A percentile compares a stretch with the other conserved stretches of the same genome.
Evolutionary conservation across 1,140 invertebrate species (phyloP).

Genomic region (Eupristina koningsbergeri): DNA sequence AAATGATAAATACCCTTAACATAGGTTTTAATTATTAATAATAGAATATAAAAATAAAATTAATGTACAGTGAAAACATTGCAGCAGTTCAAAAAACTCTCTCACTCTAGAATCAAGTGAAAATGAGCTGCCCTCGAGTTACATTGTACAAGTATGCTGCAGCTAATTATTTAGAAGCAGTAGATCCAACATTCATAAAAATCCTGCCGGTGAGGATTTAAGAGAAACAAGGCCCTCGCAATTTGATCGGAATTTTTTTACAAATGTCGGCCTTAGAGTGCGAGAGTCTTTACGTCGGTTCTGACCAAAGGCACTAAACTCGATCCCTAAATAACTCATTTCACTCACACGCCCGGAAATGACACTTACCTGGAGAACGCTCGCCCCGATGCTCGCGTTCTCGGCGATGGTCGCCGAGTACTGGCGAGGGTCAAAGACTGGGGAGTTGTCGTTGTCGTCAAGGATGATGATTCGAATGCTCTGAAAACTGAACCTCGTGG

Average conservation of each 20-base stretch:
- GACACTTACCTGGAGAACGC: conserved; percentile 83
- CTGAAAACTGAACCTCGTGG: conserved; percentile 81
- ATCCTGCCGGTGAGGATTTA: background rate
- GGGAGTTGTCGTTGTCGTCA: conserved; percentile 96
- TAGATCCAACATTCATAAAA: background rate
- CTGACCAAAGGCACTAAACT: background rate
- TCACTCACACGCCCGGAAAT: background rate
- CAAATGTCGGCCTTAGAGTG: background rate
- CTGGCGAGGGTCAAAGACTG: conserved; percentile 89
- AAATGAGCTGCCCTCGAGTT: background rate
- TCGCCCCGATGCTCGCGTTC: conserved; percentile 93
- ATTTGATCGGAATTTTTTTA: background rate
- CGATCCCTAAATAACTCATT: too few relatives aligned
- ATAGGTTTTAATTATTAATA: too few relatives aligned
- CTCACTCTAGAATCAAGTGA: background rate
- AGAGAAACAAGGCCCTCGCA: background rate
- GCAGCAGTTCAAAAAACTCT: background rate
- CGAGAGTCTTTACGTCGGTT: background rate
- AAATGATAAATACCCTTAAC: too few relatives aligned
- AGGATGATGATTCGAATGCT: conserved; percentile 83
- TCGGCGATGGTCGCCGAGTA: conserved; percentile 92
- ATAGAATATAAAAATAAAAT: too few relatives aligned
- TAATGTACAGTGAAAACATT: too few relatives aligned
- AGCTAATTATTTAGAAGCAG: conserved; percentile 7
- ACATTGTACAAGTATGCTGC: background rate